Percentiles rank a stretch among this genome's conserved stretches.
Conservation (phyloP, 2,888 invertebrate species). For the Neoaliturus tenellus region DNA sequence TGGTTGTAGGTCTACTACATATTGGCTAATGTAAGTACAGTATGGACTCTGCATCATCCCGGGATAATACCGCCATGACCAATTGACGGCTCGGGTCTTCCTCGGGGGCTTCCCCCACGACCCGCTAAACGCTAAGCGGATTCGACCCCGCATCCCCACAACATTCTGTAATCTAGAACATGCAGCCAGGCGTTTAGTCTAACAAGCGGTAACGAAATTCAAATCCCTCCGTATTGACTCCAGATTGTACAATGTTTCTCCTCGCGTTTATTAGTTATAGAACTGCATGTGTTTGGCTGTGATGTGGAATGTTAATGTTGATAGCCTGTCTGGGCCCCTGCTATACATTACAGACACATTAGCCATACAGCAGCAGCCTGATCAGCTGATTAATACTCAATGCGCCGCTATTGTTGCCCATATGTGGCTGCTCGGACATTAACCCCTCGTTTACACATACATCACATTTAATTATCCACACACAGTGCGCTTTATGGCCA, state of each 20-base stretch:
- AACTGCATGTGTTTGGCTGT: too few species aligned
- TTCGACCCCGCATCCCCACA: not conserved
- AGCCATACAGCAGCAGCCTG: not conserved
- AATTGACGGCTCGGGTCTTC: not conserved
- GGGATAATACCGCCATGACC: not conserved
- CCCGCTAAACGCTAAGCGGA: not conserved
- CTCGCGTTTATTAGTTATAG: too few species aligned
- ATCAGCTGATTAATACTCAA: constrained; percentile 14
- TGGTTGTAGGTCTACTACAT: too few species aligned
- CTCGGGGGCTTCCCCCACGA: not conserved
- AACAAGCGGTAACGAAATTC: too few species aligned
- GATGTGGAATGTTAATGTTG: too few species aligned
- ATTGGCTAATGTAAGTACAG: too few species aligned
- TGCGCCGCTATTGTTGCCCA: not conserved
- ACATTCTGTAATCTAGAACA: constrained; percentile 6
- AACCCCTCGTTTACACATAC: not conserved
- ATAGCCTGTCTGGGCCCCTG: not conserved
- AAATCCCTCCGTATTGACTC: not conserved
- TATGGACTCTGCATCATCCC: not conserved
- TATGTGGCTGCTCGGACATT: not conserved
- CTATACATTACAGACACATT: not conserved
- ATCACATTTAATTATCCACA: not conserved
- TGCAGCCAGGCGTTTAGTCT: not conserved
- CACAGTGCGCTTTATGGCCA: too few species aligned
- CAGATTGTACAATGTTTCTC: too few species aligned